phyloP scores from a whole-genome alignment of 2,113 vertebrate genomes.

The Myotis brandtii region DNA sequence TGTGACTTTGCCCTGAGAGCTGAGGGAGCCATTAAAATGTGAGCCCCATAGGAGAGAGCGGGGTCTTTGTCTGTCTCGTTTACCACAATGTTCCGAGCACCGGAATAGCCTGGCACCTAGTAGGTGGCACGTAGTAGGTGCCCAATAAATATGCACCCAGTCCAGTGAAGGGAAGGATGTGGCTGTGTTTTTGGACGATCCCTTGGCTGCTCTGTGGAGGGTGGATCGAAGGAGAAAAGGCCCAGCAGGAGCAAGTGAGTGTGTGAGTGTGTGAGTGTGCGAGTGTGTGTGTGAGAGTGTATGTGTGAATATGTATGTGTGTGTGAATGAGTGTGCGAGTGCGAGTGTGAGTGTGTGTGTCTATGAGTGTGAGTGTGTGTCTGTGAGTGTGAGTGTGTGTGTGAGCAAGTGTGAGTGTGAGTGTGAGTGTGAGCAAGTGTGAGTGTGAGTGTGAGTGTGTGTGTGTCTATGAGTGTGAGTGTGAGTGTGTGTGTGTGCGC shows the following conservation, averaged over 20 bases:
- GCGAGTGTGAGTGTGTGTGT: no score
- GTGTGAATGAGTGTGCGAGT: no score
- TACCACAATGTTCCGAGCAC: neutral
- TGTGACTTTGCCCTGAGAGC: neutral
- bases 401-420: no score
- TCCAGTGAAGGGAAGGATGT: neutral
- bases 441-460: neutral
- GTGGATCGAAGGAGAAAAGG: neutral
- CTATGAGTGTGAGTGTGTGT: no score
- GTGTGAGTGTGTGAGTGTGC: no score
- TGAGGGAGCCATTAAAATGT: neutral
- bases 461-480: no score
- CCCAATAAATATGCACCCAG: neutral
- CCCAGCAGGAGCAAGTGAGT: neutral
- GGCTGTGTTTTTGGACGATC: neutral
- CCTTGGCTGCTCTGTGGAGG: neutral
- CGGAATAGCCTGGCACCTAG: neutral
- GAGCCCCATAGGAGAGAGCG: neutral
- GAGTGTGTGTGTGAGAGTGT: accelerated
- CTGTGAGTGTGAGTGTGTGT: no score
- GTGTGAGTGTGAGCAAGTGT: no score
- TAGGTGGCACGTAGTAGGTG: neutral
- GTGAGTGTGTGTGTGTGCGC: accelerated
- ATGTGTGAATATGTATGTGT: no score
- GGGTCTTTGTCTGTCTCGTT: neutral